Evolutionary conservation across 2,113 vertebrate species (phyloP).

Genomic region (Corynorhinus townsendii): DNA sequence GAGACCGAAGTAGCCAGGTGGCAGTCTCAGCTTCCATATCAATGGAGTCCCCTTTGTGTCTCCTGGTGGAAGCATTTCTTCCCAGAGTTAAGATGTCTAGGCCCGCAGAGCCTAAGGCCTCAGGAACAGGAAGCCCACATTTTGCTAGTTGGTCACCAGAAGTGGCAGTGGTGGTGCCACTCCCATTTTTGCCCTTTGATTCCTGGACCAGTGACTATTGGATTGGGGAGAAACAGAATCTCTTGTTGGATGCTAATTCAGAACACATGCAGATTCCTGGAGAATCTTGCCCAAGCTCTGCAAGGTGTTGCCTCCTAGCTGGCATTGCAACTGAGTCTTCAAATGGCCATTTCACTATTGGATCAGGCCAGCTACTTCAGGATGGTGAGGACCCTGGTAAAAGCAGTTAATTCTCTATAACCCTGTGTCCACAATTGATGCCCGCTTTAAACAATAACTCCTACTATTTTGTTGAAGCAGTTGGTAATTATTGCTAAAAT

Average conservation of each 20-base stretch:
- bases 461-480: neutral
- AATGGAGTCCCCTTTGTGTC: neutral
- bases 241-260: too few relatives aligned
- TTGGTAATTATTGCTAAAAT: constrained; percentile 23
- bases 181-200: neutral
- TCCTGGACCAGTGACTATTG: neutral
- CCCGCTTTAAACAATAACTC: neutral
- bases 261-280: neutral
- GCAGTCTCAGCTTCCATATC: neutral
- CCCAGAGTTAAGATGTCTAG: neutral
- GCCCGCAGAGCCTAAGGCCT: too few relatives aligned
- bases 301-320: too few relatives aligned
- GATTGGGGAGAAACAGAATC: neutral
- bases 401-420: neutral
- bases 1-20: neutral
- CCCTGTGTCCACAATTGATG: neutral
- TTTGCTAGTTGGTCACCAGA: neutral
- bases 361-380: neutral
- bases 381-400: too few relatives aligned
- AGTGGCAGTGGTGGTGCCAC: neutral
- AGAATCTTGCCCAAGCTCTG: neutral
- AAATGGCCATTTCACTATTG: neutral
- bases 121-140: neutral
- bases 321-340: neutral
- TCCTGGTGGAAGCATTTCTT: too few relatives aligned